These are phyloP conservation scores for Yponomeuta sedellus DNA, from an alignment of 2,888 invertebrate species.

Conservation along the genomic window DNA sequence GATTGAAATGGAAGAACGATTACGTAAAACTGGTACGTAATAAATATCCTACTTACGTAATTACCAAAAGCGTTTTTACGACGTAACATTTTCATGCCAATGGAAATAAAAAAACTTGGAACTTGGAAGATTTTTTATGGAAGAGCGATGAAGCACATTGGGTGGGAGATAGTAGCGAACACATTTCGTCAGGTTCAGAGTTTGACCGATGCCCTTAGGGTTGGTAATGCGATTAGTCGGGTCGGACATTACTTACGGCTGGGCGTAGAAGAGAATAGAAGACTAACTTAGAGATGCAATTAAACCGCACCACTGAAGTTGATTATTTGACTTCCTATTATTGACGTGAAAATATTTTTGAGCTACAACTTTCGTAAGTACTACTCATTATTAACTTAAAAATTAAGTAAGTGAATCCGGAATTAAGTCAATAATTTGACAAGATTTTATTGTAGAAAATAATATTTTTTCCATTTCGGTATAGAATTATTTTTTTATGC, in stretches of 20 bases:
- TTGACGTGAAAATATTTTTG: too few relatives aligned
- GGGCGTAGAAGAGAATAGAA: background rate
- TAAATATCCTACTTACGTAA: background rate
- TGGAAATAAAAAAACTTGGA: background rate
- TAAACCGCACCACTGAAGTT: too few relatives aligned
- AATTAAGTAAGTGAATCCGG: too few relatives aligned
- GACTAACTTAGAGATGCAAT: background rate
- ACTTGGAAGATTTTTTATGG: background rate
- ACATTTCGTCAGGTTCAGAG: background rate
- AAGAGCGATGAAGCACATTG: background rate
- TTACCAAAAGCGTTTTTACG: background rate
- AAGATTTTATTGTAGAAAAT: too few relatives aligned
- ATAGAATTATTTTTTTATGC: too few relatives aligned
- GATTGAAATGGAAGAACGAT: too few relatives aligned
- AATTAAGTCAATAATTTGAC: too few relatives aligned
- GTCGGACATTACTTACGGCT: conserved; percentile 18
- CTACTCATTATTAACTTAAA: too few relatives aligned
- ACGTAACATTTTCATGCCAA: background rate
- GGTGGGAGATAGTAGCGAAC: background rate
- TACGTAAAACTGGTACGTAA: too few relatives aligned
- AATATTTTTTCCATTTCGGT: too few relatives aligned
- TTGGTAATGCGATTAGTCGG: conserved; percentile 27
- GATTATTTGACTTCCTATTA: too few relatives aligned
- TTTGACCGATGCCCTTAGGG: conserved; percentile 2
- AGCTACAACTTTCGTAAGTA: too few relatives aligned